Base-by-base conservation (phyloP, 2,797 vertebrate species). In the Sebastes hubbsi region DNA sequence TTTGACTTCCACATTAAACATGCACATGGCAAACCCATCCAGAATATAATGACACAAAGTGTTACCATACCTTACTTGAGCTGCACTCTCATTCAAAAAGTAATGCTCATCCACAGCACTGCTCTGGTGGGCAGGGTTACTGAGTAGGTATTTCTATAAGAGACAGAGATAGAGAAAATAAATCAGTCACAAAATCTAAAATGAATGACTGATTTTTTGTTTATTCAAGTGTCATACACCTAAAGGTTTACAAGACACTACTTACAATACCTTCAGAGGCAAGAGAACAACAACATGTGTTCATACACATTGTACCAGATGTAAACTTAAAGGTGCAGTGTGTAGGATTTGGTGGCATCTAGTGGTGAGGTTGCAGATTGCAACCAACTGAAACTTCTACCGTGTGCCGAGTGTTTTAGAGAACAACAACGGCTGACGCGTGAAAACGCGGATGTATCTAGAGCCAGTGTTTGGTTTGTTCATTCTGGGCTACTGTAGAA, bases 41-140 rank as follows among this genome's bases (percentile, higher is more conserved):
- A 36, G 29, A 13, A 46, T 16, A 62, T 1, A 7, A 54, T 18
- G 36, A 46, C 18, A 68, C 29, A 66, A 20, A 75, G 14, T n/a
- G 30, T 46, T 60, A 3, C 16, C 89, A 36, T 92, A 97, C 96
- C 94, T 93, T 24, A 97, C 95, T 96, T 97, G 96, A 87, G 95
- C 92, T 10, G 84, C 94, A 42, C 96, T 97, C 90, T 97, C 96
- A 68, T 97, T 97, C 74, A 96, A 71, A 84, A 97, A 96, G 90
- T 94, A 97, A 84, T 96, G 95, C 71, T 97, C 96, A n/a, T 97
- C 96, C 77, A 97, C 96, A 27, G 94, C 93, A 38, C 94, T 88
- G 82, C 96, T 97, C 86, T 96, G 96, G 73, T 97, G 96, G 61
- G 95, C 95, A 0, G 96, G 96, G 91, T 96, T 96, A 89, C 96